Evolutionary conservation across 2,888 invertebrate genomes (phyloP).

Genomic region (Trichopoda pennipes): DNA sequence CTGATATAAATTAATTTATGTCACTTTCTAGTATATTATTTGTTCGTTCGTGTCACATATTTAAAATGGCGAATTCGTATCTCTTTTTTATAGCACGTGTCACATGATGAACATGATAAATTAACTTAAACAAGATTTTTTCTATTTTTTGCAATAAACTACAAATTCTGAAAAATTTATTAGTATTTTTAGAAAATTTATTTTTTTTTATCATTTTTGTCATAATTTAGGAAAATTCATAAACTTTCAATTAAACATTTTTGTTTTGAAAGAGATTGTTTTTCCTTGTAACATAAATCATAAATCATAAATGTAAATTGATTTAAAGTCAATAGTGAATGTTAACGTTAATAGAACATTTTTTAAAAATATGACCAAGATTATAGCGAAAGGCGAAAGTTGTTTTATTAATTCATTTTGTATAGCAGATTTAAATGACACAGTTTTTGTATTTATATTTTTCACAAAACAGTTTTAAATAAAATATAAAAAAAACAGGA

Average conservation of each 20-base stretch:
- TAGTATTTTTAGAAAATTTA: constrained; percentile 11
- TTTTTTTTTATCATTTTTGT: constrained; percentile 23
- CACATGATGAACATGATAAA: constrained; percentile 54
- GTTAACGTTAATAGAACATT: constrained; percentile 11
- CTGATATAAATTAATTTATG: constrained; percentile 62
- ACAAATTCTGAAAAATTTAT: constrained; percentile 2
- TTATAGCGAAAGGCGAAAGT: not conserved
- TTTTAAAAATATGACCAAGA: constrained; percentile 22
- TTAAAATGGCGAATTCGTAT: constrained; percentile 19
- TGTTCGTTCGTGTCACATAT: constrained; percentile 17
- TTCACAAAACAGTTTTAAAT: too few relatives aligned
- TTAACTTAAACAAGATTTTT: constrained; percentile 12
- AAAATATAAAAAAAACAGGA: too few relatives aligned
- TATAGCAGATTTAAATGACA: too few relatives aligned
- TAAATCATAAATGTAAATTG: constrained; percentile 40
- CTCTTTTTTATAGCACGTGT: constrained; percentile 35
- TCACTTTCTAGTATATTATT: constrained; percentile 41
- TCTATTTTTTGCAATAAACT: not conserved
- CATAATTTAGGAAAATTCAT: constrained; percentile 2
- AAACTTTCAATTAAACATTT: constrained; percentile 2
- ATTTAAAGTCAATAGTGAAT: constrained; percentile 21
- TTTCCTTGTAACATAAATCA: not conserved
- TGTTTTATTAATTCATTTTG: not conserved
- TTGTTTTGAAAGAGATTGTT: not conserved
- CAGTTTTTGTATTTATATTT: too few relatives aligned